phyloP scores from a whole-genome alignment of 2,888 invertebrate genomes.

The Gari tellinella region DNA sequence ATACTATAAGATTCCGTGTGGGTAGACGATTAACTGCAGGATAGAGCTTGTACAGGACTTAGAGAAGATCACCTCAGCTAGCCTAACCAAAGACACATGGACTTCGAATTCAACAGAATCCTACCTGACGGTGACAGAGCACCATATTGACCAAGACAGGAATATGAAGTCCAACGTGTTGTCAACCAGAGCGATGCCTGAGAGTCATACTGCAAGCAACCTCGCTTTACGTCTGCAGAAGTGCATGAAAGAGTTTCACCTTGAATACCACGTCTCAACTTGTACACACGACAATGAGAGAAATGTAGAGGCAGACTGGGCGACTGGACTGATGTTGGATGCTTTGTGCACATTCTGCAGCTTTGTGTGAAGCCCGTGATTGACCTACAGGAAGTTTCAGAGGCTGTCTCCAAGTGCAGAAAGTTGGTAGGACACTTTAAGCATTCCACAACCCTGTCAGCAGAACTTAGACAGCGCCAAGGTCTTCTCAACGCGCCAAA shows the following conservation, averaged over 20 bases:
- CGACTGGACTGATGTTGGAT: conserved; percentile 22
- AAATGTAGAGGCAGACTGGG: conserved; percentile 7
- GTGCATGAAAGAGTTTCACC: not conserved
- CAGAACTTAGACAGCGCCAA: conserved; percentile 7
- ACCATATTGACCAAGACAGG: conserved; percentile 8
- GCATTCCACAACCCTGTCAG: not conserved
- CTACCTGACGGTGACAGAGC: conserved; percentile 1
- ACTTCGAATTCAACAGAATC: conserved; percentile 22
- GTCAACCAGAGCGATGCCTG: conserved; percentile 14
- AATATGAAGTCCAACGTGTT: conserved; percentile 11
- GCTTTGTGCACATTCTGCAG: conserved; percentile 33
- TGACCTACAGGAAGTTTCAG: not conserved
- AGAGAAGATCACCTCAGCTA: not conserved
- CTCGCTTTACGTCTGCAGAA: not conserved
- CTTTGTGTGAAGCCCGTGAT: conserved; percentile 6
- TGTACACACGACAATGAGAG: conserved; percentile 16
- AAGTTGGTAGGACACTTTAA: not conserved
- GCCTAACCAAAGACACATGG: conserved; percentile 28
- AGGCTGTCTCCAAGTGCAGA: not conserved
- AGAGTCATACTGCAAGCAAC: not conserved
- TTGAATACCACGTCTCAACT: conserved; percentile 6
- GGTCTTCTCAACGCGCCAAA: not conserved
- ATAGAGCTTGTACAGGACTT: conserved; percentile 1
- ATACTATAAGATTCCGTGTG: conserved; percentile 3
- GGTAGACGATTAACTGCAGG: conserved; percentile 5